Base-by-base conservation (phyloP, 2,113 vertebrate genomes). In the Bujurquina vittata region DNA sequence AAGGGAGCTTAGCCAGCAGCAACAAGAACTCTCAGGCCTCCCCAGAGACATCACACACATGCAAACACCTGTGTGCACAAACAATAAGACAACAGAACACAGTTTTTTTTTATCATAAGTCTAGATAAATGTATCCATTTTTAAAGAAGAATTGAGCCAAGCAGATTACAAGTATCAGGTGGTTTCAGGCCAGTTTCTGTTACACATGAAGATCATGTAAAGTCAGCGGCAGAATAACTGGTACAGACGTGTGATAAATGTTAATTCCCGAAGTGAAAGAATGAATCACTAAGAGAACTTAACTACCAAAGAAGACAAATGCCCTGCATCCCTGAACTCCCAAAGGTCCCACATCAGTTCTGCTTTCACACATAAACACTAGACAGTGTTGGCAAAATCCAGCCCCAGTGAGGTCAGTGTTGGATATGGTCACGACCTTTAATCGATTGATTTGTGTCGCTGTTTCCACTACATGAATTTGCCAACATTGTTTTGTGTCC, bases 21-120 rank as follows among this genome's bases (percentile, higher is more conserved):
- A 22, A 35, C 23, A 59, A 63, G 63, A 84, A 69, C 82, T n/a
- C 54, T 8, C 10, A 84, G 88, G 89, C 88, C 89, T 87, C 87
- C 78, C 79, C 88, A 86, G 92, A 76, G 67, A 4, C 35, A 7
- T 59, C 72, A 55, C 83, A 74, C 61, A 58, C 5, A 76, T 4
- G 40, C 75, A 10, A 4, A 75, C 74, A 80, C 84, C 29, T 72
- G 57, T 49, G 8, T 43, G 54, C 22, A 23, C 10, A 75, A 63
- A 75, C 37, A 55, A 11, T 26, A 3, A 54, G 4, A 65, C 1
- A 43, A 40, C 1, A 54, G 37, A 29, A 20, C 1, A 49, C 4
- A 23, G 37, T 69, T 22, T 57, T 69, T 22, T 57, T 35, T 52
- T 49, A 49, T 75, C 1, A 40, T 3, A 40, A 11, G 23, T 76